Base-by-base conservation (phyloP, 2,888 invertebrate species). In the Cephonodes hylas region DNA sequence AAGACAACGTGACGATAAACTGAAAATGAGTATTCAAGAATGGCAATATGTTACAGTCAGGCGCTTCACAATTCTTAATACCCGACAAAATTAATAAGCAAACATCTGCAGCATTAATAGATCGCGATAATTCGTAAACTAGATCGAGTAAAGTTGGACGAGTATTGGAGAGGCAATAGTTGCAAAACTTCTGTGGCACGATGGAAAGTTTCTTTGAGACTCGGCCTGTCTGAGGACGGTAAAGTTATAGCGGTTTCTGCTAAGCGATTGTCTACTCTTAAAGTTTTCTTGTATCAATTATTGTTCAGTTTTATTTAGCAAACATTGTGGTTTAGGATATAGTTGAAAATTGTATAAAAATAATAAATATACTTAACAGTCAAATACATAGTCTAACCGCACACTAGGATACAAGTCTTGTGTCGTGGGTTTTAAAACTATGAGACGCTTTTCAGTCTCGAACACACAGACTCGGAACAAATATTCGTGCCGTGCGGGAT, bases 261-360 rank as follows among this genome's bases (percentile, higher is more conserved):
- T 53, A 53, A 53, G 31, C 53, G 53, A 18, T 53, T 53, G 53
- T 53, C 15, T 53, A 18, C 27, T 18, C 27, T 13, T 15, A 25
- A 53, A 53, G 18, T 53, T 53, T 53, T 53, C 48, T 48, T 31
- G 31, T 53, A 53, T 53, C 27, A 8, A 48, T 15, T 27, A 48
- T 27, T 5, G 48, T 10, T 10, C 10, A 7, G 34, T 38, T 38
- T 38, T 38, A 13, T 13, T 38, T 13, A 38, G 13, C 34, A 13
- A 38, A 10, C 10, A 38, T 38, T 31, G 31, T 2, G 10, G 34
- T 10, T 38, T 34, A 2, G 8, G 34, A 2, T 13, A 38, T 13
- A 10, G 4, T 13, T 38, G 13, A 7, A n/a, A 3, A n/a, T 13
- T 38, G 10, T 38, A 38, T 13, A 13, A 38, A 38, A 13, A n/a